phyloP scores from a whole-genome alignment of 2,113 vertebrate species.

The Gallinago paraguaiae region DNA sequence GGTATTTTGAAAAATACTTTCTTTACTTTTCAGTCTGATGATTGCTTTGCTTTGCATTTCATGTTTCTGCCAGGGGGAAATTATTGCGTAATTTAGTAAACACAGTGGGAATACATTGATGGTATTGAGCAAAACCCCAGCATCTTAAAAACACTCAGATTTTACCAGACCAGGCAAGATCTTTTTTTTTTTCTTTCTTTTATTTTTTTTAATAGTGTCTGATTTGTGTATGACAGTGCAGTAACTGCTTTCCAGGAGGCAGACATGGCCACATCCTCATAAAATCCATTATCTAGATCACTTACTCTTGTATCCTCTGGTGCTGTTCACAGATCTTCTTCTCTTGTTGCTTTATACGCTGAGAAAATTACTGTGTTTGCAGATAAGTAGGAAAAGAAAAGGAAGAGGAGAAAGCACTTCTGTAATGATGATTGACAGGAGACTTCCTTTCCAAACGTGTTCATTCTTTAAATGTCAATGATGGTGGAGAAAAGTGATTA shows the following conservation, averaged over 20 bases:
- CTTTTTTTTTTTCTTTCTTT: not conserved
- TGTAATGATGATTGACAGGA: slow-evolving; percentile 35
- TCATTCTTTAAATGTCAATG: not conserved
- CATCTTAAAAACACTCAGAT: not conserved
- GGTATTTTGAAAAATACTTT: not conserved
- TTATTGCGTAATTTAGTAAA: not conserved
- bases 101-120: not conserved
- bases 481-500: not conserved
- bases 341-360: not conserved
- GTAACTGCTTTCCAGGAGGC: not conserved
- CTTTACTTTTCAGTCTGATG: not conserved
- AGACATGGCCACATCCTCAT: not conserved
- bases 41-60: not conserved
- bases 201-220: not conserved
- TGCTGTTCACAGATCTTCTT: slow-evolving; percentile 1
- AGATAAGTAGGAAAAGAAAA: slow-evolving; percentile 2
- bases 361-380: not conserved
- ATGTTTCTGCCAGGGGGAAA: not conserved
- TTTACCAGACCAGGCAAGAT: not conserved
- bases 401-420: not conserved
- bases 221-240: not conserved
- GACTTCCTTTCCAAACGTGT: not conserved
- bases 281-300: slow-evolving; percentile 7
- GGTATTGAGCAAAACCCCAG: not conserved
- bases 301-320: not conserved